phyloP scores from a whole-genome alignment of 2,797 vertebrate genomes.

The Heteromormyrus szaboi region DNA sequence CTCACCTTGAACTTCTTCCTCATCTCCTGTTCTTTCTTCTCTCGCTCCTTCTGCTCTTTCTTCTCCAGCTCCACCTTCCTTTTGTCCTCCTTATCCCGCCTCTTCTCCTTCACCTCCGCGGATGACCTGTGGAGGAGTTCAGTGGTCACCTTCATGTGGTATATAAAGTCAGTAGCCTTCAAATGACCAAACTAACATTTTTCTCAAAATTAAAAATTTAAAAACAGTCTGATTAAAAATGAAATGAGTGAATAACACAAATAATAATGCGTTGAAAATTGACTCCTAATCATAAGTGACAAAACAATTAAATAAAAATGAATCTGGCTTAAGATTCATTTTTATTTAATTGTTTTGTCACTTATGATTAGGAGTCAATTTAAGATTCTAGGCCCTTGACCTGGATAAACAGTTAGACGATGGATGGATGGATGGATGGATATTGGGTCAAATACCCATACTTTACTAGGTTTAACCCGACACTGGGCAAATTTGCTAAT shows the following conservation, averaged over 20 bases:
- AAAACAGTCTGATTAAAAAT: not conserved
- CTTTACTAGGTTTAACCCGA: not conserved
- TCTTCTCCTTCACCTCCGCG: slow-evolving; percentile 61
- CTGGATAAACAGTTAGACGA: not conserved
- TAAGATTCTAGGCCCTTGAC: not conserved
- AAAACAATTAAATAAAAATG: not conserved
- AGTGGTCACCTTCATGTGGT: not conserved
- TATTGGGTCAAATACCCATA: not conserved
- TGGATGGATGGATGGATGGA: not conserved
- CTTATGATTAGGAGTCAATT: no score
- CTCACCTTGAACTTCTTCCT: slow-evolving; percentile 90
- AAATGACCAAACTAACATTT: not conserved
- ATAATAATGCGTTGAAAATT: not conserved
- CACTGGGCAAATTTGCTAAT: not conserved
- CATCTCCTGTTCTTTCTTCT: slow-evolving; percentile 84
- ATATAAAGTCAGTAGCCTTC: not conserved
- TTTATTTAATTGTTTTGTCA: no score
- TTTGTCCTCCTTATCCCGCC: slow-evolving; percentile 72
- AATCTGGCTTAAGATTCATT: not conserved
- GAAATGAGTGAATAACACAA: not conserved
- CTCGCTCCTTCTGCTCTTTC: slow-evolving; percentile 83
- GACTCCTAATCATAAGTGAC: not conserved
- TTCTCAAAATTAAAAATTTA: not conserved
- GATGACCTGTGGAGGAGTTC: slow-evolving; percentile 38
- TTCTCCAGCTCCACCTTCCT: slow-evolving; percentile 72